phyloP scores from a whole-genome alignment of 2,113 vertebrate species.

The Myrmophylax atrothorax region DNA sequence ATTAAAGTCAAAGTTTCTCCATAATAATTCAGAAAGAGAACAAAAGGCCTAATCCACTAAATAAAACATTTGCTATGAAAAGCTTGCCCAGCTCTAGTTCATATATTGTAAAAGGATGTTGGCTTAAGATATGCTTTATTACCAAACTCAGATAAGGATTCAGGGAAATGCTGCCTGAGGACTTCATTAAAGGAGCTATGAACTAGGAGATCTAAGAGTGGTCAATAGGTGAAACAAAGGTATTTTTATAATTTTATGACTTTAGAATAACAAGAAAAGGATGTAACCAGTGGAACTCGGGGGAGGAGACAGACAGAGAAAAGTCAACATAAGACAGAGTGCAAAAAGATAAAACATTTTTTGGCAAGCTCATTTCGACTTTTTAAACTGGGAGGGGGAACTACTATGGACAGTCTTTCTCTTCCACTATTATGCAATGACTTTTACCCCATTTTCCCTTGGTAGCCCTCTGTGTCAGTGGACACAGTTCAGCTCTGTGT shows the following conservation, averaged over 20 bases:
- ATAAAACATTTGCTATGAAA: conserved; percentile 40
- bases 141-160: conserved; percentile 18
- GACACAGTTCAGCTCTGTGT: neutral
- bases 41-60: conserved; percentile 55
- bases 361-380: conserved; percentile 18
- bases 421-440: neutral
- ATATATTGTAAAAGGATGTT: conserved; percentile 21
- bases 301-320: neutral
- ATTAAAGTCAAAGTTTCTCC: conserved; percentile 56
- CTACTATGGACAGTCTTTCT: neutral
- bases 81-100: conserved; percentile 22
- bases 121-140: conserved; percentile 44
- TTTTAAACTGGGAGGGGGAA: neutral
- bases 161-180: neutral
- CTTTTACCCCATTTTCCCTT: neutral
- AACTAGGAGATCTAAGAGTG: neutral
- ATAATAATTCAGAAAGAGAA: conserved; percentile 63
- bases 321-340: neutral
- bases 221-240: neutral
- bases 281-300: neutral
- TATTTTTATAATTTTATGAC: conserved; percentile 16
- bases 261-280: neutral
- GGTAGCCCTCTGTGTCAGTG: neutral
- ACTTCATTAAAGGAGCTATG: neutral
- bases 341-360: conserved; percentile 22